phyloP scores from a whole-genome alignment of 2,888 invertebrate species.

The Ornithoptera priamus region DNA sequence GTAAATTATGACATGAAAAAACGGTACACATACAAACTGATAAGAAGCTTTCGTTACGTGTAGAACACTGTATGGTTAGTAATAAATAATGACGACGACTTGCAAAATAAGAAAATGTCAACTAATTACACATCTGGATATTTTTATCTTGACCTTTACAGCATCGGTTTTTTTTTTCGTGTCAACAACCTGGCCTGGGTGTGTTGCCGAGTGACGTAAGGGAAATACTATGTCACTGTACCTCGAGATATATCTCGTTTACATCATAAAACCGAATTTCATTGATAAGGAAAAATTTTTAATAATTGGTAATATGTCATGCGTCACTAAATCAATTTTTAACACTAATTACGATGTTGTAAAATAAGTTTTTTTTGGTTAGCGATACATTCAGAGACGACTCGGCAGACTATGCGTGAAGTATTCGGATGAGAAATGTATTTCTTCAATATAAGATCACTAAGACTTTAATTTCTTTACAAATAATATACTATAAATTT shows the following conservation, averaged over 20 bases:
- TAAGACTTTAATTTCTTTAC: background rate
- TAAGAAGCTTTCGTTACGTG: background rate
- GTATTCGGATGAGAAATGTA: background rate
- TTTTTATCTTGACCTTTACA: constrained; percentile 58
- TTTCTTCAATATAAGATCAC: background rate
- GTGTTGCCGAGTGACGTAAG: constrained; percentile 45
- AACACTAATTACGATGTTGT: background rate
- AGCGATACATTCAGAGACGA: background rate
- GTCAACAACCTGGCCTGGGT: constrained; percentile 52
- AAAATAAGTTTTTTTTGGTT: background rate
- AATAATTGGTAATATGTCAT: constrained; percentile 16
- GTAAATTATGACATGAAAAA: background rate
- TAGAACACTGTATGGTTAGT: background rate
- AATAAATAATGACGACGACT: constrained; percentile 16
- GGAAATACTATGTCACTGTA: constrained; percentile 30
- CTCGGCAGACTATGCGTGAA: background rate
- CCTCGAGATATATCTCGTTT: constrained; percentile 22
- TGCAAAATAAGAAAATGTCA: constrained; percentile 41
- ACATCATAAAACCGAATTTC: constrained; percentile 27
- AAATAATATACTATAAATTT: no score
- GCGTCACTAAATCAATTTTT: background rate
- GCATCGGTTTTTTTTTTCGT: constrained; percentile 41
- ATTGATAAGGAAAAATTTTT: constrained; percentile 27
- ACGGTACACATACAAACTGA: background rate
- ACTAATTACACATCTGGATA: constrained; percentile 47